Evolutionary conservation across 2,888 invertebrate genomes (phyloP).

Genomic region (Raillietiella orientalis): DNA sequence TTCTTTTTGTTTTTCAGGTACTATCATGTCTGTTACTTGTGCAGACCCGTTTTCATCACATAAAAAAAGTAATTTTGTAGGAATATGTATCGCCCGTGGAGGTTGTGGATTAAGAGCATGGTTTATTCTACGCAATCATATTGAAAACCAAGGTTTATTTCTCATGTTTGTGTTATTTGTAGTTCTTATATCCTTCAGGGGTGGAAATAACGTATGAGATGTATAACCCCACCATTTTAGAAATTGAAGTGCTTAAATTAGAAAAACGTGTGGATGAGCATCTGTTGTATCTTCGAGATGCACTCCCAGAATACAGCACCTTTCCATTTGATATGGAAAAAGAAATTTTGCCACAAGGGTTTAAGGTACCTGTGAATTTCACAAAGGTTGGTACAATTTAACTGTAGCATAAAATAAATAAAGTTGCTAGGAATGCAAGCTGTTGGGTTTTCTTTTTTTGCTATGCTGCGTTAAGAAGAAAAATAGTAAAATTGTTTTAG

Average conservation of each 20-base stretch:
- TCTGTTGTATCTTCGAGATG: conserved; percentile 58
- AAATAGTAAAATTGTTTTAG: too few species aligned
- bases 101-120: conserved; percentile 48
- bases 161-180: background rate
- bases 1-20: conserved; percentile 21
- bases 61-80: conserved; percentile 55
- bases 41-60: conserved; percentile 54
- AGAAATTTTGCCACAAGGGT: conserved; percentile 38
- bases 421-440: too few species aligned
- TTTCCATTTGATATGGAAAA: conserved; percentile 71
- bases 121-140: conserved; percentile 65
- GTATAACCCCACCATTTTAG: conserved; percentile 71
- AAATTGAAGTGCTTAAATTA: conserved; percentile 57
- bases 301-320: conserved; percentile 62
- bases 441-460: too few species aligned
- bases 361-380: conserved; percentile 40
- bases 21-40: conserved; percentile 53
- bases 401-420: too few species aligned
- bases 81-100: conserved; percentile 65
- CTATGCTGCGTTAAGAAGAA: too few species aligned
- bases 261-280: conserved; percentile 76
- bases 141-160: conserved; percentile 50
- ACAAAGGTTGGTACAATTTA: conserved; percentile 18
- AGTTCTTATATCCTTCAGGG: conserved; percentile 10
- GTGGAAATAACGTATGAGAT: conserved; percentile 43